Evolutionary conservation across 2,888 invertebrate genomes (phyloP), one percentile per base, ranked within the genome.

Genomic region (Chromoteleia sp.): DNA sequence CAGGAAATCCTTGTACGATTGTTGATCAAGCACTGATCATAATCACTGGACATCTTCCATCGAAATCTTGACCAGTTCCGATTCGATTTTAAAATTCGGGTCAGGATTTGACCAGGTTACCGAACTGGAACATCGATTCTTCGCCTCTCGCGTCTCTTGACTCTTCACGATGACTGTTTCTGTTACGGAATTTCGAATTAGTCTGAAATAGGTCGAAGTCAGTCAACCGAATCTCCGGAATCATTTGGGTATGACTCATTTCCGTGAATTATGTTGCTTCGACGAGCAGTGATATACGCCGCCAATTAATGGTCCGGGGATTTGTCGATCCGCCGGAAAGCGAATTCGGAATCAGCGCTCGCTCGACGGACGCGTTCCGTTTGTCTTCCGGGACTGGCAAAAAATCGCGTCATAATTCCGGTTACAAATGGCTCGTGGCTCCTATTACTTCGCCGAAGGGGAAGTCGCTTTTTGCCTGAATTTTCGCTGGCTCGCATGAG

Each of bases 231-330:
- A 33, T 45, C 25, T 41, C 45, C 19, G 59, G 65, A 73, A 68
- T 59, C 19, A 41, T 10, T 75, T 41, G 17, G n/a, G 15, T 39
- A 29, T 15, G 21, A 61, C 33, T 58, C 84, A 86, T 87, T 86
- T 86, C 86, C 83, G 86, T 88, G 85, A 88, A 87, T 88, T 88
- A 87, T 85, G 85, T 84, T 77, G 65, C 68, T 68, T 81, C 70
- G 80, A 58, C 79, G 79, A 78, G 70, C 76, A 58, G 80, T 87
- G 88, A 88, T 89, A 87, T 89, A 89, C 84, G 86, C 84, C 52
- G 48, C 85, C 87, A 89, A 89, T 89, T 89, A 90, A 89, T 88
- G 86, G 84, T 79, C 68, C 84, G 87, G 85, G 87, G 86, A 88
- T 88, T 87, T 85, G 86, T 87, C 85, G 84, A 85, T 85, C 85